phyloP scores from a whole-genome alignment of 2,888 invertebrate species.

The Marronus borbonicus region DNA sequence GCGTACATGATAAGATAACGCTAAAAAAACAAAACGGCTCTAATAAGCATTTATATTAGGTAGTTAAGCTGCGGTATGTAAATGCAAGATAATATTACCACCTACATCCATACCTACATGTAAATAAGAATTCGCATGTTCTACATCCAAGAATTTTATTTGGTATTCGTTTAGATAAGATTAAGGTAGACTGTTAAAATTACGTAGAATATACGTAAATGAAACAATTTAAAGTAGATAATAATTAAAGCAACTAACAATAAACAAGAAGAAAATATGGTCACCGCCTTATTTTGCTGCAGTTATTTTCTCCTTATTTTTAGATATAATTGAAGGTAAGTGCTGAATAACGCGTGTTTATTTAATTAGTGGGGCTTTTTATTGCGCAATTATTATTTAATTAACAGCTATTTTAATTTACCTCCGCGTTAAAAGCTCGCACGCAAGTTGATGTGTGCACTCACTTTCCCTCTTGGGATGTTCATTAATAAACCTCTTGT shows the following conservation, averaged over 20 bases:
- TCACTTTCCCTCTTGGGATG: no score
- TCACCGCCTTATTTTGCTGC: background rate
- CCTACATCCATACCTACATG: background rate
- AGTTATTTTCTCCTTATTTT: background rate
- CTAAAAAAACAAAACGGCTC: background rate
- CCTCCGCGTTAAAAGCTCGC: background rate
- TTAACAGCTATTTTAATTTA: background rate
- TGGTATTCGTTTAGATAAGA: background rate
- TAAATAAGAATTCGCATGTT: background rate
- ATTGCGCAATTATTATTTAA: constrained; percentile 5
- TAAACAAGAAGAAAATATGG: background rate
- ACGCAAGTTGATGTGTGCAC: no score
- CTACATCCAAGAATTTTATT: background rate
- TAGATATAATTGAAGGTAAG: constrained; percentile 7
- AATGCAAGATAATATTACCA: background rate
- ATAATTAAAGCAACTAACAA: background rate
- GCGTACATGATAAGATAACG: constrained; percentile 7
- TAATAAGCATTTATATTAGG: background rate
- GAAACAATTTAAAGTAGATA: background rate
- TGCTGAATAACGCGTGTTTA: background rate
- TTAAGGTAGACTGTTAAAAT: background rate
- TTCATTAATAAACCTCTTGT: no score
- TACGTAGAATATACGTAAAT: background rate
- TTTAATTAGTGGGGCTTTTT: constrained; percentile 11
- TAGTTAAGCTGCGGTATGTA: background rate